phyloP scores from a whole-genome alignment of 2,113 vertebrate species.

The Scatophagus argus region DNA sequence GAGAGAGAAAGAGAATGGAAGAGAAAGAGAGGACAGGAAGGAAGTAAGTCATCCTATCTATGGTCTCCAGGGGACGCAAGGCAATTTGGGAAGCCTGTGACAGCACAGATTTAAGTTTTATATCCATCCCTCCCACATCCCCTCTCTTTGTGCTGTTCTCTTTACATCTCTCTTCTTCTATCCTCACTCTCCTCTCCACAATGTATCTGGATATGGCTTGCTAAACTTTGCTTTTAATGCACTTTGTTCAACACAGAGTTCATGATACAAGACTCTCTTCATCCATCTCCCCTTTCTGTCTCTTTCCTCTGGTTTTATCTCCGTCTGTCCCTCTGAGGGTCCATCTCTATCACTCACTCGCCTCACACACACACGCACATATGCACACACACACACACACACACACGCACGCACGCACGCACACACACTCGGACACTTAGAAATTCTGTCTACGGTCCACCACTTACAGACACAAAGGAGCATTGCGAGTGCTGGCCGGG shows the following conservation, averaged over 20 bases:
- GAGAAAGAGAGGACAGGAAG: background rate
- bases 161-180: background rate
- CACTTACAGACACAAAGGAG: conserved; percentile 61
- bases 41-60: conserved; percentile 20
- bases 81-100: conserved; percentile 41
- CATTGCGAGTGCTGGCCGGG: conserved; percentile 18
- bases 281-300: conserved; percentile 5
- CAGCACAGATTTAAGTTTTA: conserved; percentile 45
- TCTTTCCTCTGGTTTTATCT: conserved; percentile 17
- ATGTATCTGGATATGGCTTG: conserved; percentile 29
- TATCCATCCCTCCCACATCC: background rate
- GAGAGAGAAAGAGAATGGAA: background rate
- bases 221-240: conserved; percentile 60
- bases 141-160: background rate
- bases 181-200: background rate
- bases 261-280: conserved; percentile 4
- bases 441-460: conserved; percentile 37
- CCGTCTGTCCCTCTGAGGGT: conserved; percentile 7
- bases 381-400: background rate
- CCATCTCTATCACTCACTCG: conserved; percentile 23
- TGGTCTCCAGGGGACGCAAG: conserved; percentile 37
- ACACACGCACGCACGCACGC: too few species aligned
- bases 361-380: background rate
- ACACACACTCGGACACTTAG: background rate
- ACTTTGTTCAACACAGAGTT: conserved; percentile 35